Base-by-base conservation (phyloP, 2,888 invertebrate species). In the Drosophila greeni region DNA sequence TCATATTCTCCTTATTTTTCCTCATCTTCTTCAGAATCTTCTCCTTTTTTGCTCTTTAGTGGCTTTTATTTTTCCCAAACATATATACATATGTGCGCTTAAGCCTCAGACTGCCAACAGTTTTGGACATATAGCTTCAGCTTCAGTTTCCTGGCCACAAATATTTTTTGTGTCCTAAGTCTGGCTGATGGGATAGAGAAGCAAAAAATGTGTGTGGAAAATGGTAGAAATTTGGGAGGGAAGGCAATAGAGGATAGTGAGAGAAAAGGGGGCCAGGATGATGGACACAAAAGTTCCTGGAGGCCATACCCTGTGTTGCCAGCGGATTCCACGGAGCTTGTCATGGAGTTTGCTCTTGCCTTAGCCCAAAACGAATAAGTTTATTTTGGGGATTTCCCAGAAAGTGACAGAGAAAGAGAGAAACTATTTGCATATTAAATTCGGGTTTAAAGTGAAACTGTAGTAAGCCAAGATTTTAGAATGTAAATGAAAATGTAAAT, bases 81-180 rank as follows among this genome's bases (percentile, higher is more conserved):
- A 24, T 64, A 40, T 49, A 26, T 40, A 20, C 47, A 24, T 64
- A 40, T 49, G 39, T 43, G 56, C 33, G 42, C 40, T 49, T 34
- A 29, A 42, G 66, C 61, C 51, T 29, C 43, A 36, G 42, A 23
- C 40, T 43, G 36, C 51, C 66, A 62, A 51, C 62, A 65, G 62
- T 65, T 62, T 62, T 64, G 51, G 42, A 49, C 43, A 43, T 29
- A 42, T 49, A 62, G 42, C 62, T 51, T 36, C 42, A 49, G 49
- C 65, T 36, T 65, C 42, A 49, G 39, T 26, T 47, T 47, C 40
- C 61, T 62, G 66, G 51, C 51, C 36, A 51, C 24, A 51, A 42
- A 42, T n/a, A 42, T 48, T 65, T 49, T 49, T 42, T 49, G 16
- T 51, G 23, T 16, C 34, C 23, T 9, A 12, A 31, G 45, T 51